Base-by-base conservation (phyloP, 2,113 vertebrate genomes). In the Ammodytes marinus region DNA sequence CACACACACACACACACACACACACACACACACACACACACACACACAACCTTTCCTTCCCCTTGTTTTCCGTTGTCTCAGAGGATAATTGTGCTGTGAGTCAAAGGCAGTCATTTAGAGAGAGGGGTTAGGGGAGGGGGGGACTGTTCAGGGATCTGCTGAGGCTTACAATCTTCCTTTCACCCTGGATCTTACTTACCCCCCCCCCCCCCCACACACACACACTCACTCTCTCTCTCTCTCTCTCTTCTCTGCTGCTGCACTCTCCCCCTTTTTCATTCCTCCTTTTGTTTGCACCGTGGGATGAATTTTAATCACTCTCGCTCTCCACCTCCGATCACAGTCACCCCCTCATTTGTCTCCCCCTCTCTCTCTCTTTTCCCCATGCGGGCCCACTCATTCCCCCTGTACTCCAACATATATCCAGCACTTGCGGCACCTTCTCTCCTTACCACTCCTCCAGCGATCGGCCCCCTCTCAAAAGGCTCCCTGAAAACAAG, bases 241-340 rank as follows among this genome's bases (percentile, higher is more conserved):
- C 85, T 80, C 83, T 85, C 83, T 87, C 82, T 73, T 76, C 88
- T 91, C 91, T 90, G 82, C 85, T 83, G 84, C 85, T 83, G 84
- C 91, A 73, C 83, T 92, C 89, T 80, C 90, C 82, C 85, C 84
- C 83, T 89, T 90, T 93, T 93, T 93, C 91, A 92, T 95, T 91
- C 92, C 93, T 91, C 74, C 92, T 93, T 95, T 95, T 95, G 94
- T 95, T 94, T 91, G 92, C 82, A 90, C 87, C 94, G 95, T 95
- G 94, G 94, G 95, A 95, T 95, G 95, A 95, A 96, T 96, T 95
- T 95, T 94, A 95, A 96, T 94, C 94, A 90, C 91, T 89, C 69
- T 27, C 65, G 7, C 89, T 88, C 88, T 80, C 89, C 79, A 81
- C 80, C 90, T 90, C 90, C 82, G 57, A 87, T 87, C 88, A 69